A percentile compares a stretch with the other conserved stretches of the same genome.
Evolutionary conservation across 2,113 vertebrate species (phyloP).

Genomic region (Amphilophus citrinellus): DNA sequence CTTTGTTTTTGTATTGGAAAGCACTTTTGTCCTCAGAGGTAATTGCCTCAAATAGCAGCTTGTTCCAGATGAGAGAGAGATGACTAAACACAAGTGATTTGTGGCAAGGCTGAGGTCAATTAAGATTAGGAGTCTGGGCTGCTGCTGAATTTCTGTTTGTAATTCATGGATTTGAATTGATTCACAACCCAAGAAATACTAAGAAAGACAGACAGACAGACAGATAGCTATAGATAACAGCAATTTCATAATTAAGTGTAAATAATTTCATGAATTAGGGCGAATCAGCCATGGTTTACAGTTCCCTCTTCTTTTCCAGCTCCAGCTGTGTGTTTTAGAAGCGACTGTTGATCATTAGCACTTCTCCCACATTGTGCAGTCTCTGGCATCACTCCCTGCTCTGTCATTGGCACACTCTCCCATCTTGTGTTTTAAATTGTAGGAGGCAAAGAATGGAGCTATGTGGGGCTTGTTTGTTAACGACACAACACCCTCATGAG

Average conservation of each 20-base stretch:
- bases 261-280: constrained; percentile 37
- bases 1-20: constrained; percentile 65
- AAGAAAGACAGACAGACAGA: not conserved
- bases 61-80: constrained; percentile 39
- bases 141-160: constrained; percentile 26
- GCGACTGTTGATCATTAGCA: constrained; percentile 78
- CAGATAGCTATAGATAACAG: not conserved
- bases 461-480: constrained; percentile 80
- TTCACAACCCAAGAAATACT: not conserved
- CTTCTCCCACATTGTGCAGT: constrained; percentile 64
- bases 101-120: constrained; percentile 46
- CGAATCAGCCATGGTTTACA: constrained; percentile 7
- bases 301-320: constrained; percentile 47
- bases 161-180: constrained; percentile 7
- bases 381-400: constrained; percentile 72
- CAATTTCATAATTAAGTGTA: constrained; percentile 4
- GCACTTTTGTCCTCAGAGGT: constrained; percentile 47
- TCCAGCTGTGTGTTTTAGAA: constrained; percentile 76
- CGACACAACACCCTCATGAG: constrained; percentile 78
- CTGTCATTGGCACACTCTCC: constrained; percentile 71
- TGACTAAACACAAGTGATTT: constrained; percentile 50
- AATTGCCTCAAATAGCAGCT: constrained; percentile 66
- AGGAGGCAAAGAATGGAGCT: constrained; percentile 77
- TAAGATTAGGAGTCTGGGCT: constrained; percentile 23
- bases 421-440: constrained; percentile 79